Evolutionary conservation across 1,140 invertebrate genomes (phyloP), one percentile per base, ranked within the genome.

Genomic region (Nephotettix cincticeps): DNA sequence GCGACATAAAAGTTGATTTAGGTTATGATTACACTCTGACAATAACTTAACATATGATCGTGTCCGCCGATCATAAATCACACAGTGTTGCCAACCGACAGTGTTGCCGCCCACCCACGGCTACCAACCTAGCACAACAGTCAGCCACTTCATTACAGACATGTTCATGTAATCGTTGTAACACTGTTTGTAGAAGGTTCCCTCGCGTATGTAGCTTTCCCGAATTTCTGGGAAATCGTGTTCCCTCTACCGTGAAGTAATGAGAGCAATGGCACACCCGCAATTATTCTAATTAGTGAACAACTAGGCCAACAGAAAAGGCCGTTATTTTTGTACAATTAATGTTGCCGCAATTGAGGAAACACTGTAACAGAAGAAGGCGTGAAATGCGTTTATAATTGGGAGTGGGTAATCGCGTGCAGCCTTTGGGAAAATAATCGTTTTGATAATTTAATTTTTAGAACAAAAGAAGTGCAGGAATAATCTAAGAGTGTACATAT

Each of bases 201-300:
- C n/a, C n/a, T n/a, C 32, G 4, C n/a, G 4, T 11, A 51, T 51
- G 47, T 51, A 9, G 21, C 47, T 29, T 61, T 61, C 56, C 27
- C 56, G 56, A 61, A 61, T 27, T 61, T 27, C 56, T 25, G 25
- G 25, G 21, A 61, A 27, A 61, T 25, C 56, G 25, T 29, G 13
- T 14, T 25, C 3, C 47, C 14, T 28, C 1, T 21, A 27, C 21
- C 56, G 56, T 61, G 25, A 6, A 61, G 56, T n/a, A 61, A 61
- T 61, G 27, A 61, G 14, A 4, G 23, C 21, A 27, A 28, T 61
- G 56, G 56, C 13, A 61, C 21, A 36, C 32, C 32, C 1, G 56
- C 56, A 61, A 61, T 61, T 61, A 61, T 61, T 27, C 56, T 61
- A 61, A 61, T 61, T 61, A 61, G 21, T 61, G 56, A 61, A 61